These are phyloP conservation scores for Malacosoma neustria DNA, from an alignment of 2,888 invertebrate genomes.

Conservation along the genomic window DNA sequence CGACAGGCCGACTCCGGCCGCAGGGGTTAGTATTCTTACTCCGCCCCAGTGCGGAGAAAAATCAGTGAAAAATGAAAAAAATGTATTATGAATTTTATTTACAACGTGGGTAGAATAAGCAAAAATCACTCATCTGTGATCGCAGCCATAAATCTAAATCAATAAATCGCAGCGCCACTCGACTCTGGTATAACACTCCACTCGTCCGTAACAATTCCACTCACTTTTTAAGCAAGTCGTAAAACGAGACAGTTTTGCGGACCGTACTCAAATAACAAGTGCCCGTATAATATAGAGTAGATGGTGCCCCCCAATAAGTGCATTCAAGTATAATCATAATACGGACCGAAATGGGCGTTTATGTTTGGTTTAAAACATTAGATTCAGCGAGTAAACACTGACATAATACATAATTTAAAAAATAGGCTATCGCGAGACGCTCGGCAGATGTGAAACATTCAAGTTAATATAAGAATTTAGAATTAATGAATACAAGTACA, in stretches of 20 bases:
- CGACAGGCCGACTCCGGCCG: no score
- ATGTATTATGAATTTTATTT: no score
- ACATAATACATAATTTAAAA: no score
- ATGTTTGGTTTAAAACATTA: conserved; percentile 4
- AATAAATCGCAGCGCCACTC: neutral
- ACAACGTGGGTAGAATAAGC: no score
- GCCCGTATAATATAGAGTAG: conserved; percentile 27
- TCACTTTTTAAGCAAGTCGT: neutral
- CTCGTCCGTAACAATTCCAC: neutral
- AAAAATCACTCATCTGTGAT: neutral
- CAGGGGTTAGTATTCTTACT: no score
- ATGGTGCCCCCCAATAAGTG: conserved; percentile 45
- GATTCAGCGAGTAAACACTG: conserved; percentile 10
- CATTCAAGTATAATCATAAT: conserved; percentile 55
- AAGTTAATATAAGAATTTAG: no score
- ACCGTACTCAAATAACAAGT: conserved; percentile 24
- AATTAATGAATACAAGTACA: no score
- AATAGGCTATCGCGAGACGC: no score
- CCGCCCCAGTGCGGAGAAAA: no score
- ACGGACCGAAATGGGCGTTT: conserved; percentile 17
- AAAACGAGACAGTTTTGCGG: conserved; percentile 14
- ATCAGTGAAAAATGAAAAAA: no score
- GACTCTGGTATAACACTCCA: no score
- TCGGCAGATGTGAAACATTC: no score
- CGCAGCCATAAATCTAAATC: neutral